Base-by-base conservation (phyloP, 2,888 invertebrate species). In the Andricus curvator region DNA sequence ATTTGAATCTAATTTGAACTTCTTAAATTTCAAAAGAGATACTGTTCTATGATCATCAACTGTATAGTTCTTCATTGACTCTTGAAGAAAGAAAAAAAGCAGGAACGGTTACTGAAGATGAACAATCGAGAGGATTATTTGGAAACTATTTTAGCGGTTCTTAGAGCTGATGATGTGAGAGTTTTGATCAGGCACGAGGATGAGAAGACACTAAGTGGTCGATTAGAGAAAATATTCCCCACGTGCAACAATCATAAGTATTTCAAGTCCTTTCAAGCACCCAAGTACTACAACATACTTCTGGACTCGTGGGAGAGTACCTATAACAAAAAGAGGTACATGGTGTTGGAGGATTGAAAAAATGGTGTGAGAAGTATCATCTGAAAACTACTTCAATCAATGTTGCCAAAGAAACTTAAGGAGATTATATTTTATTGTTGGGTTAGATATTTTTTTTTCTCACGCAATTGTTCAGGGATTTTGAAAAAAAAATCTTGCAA, bases 291-390 rank as follows among this genome's bases (percentile, higher is more conserved):
- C 92, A 98, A 99, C 93, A 94, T 97, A 83, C 94, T 99, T 82
- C 95, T 98, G 89, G 97, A 98, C 93, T 98, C 98, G 2, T 99
- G 98, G 98, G 98, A 98, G 92, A 93, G 94, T 17, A 95, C 95
- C 82, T 98, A 97, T 91, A 94, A 94, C 76, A 93, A 93, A 51
- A 13, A 41, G 94, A 96, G 88, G 94, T 98, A 85, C 86, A 88
- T 1, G 92, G 91, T 1, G 90, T 91, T 68, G 82, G 84, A 37
- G 84, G 89, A 70, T 84, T 92, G n/a, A 88, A 86, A 67, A 88
- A 90, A 79, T 87, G 93, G 11, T 93, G 93, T 84, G 87, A 89
- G 44, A 93, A 93, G 84, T 89, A 90, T 84, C 93, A 94, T 84
- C 87, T 93, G n/a, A 88, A 89, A n/a, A 56, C 3, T 20, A 4